phyloP scores from a whole-genome alignment of 2,113 vertebrate species.

The Tympanuchus pallidicinctus region DNA sequence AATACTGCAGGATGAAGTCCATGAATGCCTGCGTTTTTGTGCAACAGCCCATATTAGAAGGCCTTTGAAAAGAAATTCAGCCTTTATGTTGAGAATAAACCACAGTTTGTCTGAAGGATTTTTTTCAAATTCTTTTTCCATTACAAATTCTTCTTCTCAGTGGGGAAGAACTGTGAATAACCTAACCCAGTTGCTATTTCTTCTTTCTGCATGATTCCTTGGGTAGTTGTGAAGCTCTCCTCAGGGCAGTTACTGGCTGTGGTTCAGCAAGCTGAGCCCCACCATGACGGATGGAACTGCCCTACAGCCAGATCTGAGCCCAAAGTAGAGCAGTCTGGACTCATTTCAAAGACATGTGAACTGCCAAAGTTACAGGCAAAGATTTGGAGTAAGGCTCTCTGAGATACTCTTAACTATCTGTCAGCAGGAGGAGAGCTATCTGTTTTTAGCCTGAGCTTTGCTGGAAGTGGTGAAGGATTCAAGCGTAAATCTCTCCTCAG shows the following conservation, averaged over 20 bases:
- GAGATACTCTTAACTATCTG: neutral
- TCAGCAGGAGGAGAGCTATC: neutral
- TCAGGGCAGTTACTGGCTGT: neutral
- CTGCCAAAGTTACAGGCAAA: neutral
- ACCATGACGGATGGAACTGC: accelerated
- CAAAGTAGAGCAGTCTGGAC: neutral
- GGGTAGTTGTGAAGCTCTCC: neutral
- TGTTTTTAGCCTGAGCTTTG: neutral
- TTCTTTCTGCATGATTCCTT: neutral
- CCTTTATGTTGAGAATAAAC: neutral
- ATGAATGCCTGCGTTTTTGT: neutral
- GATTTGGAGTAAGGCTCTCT: neutral
- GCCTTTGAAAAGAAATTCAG: neutral
- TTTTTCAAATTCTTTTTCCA: neutral
- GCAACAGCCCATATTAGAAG: neutral
- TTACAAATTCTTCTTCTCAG: neutral
- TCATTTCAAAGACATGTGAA: neutral
- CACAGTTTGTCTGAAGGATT: neutral
- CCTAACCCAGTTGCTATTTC: constrained; percentile 13
- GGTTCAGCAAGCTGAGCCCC: neutral
- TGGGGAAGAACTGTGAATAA: neutral
- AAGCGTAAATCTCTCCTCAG: neutral
- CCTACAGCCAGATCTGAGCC: accelerated
- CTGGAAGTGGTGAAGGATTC: neutral
- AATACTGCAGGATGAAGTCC: neutral